Base-by-base conservation (phyloP, 2,888 invertebrate genomes). In the Copidosoma aretas region DNA sequence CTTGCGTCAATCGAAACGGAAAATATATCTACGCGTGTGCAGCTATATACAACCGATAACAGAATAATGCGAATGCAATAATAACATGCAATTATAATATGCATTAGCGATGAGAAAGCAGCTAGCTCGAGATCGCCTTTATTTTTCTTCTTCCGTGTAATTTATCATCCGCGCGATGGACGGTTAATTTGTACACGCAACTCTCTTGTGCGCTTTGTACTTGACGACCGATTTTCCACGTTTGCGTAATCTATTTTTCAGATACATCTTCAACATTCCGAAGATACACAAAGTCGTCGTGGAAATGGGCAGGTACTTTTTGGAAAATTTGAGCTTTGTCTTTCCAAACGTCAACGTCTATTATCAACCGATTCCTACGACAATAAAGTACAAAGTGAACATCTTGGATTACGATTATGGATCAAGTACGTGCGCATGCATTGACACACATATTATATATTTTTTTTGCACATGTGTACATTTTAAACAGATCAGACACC, bases 201-300 rank as follows among this genome's bases (percentile, higher is more conserved):
- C n/a, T n/a, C n/a, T n/a, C n/a, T n/a, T n/a, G n/a, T n/a, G n/a
- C n/a, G n/a, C n/a, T n/a, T n/a, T n/a, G n/a, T n/a, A n/a, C n/a
- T n/a, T n/a, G n/a, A n/a, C n/a, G n/a, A n/a, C n/a, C n/a, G n/a
- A n/a, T n/a, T n/a, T n/a, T n/a, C n/a, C n/a, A n/a, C n/a, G n/a
- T n/a, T n/a, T n/a, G n/a, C n/a, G n/a, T n/a, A n/a, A n/a, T n/a
- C n/a, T n/a, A n/a, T n/a, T 52, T 61, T 82, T 32, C 84, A 93
- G 93, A 81, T 88, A 93, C 74, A 86, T 91, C 79, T 84, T 89
- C 73, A 89, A 90, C 80, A 89, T 90, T 3, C 93, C 93, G 0
- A 88, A 89, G 79, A 86, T 93, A 84, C 89, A 89, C 76, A 89
- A 87, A 77, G 88, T 90, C 57, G 74, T 91, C 24, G 85, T 87